Base-by-base conservation (phyloP, 1,140 invertebrate genomes). In the Drosophila arizonae region DNA sequence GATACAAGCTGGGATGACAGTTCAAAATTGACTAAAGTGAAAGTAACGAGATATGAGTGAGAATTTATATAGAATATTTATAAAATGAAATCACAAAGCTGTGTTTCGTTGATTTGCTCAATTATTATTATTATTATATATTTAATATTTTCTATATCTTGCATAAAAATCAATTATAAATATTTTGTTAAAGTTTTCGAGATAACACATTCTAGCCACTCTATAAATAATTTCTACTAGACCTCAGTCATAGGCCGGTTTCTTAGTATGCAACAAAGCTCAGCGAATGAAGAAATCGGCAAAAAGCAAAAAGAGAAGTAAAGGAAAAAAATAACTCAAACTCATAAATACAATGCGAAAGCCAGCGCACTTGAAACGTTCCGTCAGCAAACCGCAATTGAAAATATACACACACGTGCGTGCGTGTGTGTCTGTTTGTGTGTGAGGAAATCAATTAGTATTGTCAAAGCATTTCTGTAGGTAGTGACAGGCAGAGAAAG, bases 391-490 rank as follows among this genome's bases (percentile, higher is more conserved):
- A 72, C 50, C 48, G 62, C 80, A 76, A 62, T 75, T 65, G 65
- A 67, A 71, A 72, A 75, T 17, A 48, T 17, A 68, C 15, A 61
- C 26, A 54, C 8, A 45, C 26, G 6, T 46, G n/a, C 63, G 30
- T 41, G 45, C 41, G 21, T 52, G 55, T 41, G 45, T 51, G 21
- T 52, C 2, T 24, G 21, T 24, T 24, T 24, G 56, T 36, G 50
- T 57, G 55, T 46, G 46, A 52, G 54, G 39, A 81, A 86, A 75
- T 85, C 81, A 85, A 85, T 85, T 86, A 81, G 75, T 81, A 77
- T 81, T 80, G 73, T 86, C 74, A 65, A 72, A 80, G 69, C 68
- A 71, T 56, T 70, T 21, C 46, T 58, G 36, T 58, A 30, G 69
- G 65, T 75, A 85, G 56, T 62, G 79, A 43, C 48, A 39, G 41